Evolutionary conservation across 2,888 invertebrate genomes (phyloP).

Genomic region (Syrphus vitripennis): DNA sequence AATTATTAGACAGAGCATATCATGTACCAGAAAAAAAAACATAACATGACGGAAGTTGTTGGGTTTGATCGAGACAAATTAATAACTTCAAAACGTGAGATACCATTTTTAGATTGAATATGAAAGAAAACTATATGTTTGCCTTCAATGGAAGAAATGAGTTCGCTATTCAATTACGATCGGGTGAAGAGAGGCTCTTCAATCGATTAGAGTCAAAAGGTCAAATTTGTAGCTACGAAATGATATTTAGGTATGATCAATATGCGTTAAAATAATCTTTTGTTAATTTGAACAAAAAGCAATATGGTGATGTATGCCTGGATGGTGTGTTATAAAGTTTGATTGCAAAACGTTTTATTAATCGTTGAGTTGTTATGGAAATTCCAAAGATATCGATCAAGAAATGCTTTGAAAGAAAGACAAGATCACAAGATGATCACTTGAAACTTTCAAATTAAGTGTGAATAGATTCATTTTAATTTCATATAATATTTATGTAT

Average conservation of each 20-base stretch:
- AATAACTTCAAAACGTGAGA: slow-evolving; percentile 14
- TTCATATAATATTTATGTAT: no score
- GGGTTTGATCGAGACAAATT: slow-evolving; percentile 7
- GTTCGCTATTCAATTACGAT: neutral
- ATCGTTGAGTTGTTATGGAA: neutral
- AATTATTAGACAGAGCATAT: neutral
- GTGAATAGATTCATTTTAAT: no score
- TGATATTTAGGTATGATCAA: neutral
- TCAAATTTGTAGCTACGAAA: neutral
- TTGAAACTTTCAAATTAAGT: no score
- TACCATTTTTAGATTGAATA: neutral
- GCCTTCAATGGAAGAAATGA: neutral
- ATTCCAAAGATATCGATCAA: neutral
- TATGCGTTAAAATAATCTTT: neutral
- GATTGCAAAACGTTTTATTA: neutral
- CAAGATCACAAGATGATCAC: no score
- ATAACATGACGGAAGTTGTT: neutral
- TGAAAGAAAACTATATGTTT: neutral
- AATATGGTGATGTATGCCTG: neutral
- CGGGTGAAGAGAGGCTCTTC: neutral
- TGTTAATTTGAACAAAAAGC: neutral
- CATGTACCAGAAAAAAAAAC: neutral
- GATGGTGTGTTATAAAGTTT: no score
- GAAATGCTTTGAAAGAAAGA: neutral
- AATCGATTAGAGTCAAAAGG: neutral